Conservation (phyloP, 2,113 vertebrate species). For the Caloenas nicobarica region DNA sequence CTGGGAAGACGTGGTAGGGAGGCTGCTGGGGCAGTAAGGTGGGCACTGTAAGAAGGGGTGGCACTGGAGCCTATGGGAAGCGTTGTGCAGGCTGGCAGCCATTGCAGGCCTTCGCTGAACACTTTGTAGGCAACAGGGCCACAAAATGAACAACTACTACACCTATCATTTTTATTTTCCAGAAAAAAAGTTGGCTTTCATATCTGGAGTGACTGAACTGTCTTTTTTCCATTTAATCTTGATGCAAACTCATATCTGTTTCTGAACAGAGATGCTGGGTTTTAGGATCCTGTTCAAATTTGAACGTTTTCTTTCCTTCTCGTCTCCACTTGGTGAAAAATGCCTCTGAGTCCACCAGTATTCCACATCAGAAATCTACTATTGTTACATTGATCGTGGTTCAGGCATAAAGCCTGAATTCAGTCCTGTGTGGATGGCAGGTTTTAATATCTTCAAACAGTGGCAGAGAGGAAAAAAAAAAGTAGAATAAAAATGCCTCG, state of each 20-base stretch:
- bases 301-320: background rate
- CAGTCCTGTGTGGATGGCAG: background rate
- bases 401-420: background rate
- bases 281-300: background rate
- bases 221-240: background rate
- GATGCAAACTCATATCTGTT: background rate
- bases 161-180: background rate
- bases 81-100: background rate
- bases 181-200: background rate
- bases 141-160: background rate
- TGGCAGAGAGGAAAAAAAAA: background rate
- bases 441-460: background rate
- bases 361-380: background rate
- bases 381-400: fast-evolving
- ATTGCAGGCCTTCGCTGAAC: background rate
- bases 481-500: background rate
- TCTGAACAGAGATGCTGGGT: background rate
- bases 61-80: background rate
- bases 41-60: background rate
- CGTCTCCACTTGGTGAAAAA: background rate
- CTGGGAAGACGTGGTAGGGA: background rate
- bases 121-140: background rate
- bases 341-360: background rate
- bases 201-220: background rate
- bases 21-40: background rate